Conservation (phyloP, 2,888 invertebrate species). For the Ornithoptera priamus region DNA sequence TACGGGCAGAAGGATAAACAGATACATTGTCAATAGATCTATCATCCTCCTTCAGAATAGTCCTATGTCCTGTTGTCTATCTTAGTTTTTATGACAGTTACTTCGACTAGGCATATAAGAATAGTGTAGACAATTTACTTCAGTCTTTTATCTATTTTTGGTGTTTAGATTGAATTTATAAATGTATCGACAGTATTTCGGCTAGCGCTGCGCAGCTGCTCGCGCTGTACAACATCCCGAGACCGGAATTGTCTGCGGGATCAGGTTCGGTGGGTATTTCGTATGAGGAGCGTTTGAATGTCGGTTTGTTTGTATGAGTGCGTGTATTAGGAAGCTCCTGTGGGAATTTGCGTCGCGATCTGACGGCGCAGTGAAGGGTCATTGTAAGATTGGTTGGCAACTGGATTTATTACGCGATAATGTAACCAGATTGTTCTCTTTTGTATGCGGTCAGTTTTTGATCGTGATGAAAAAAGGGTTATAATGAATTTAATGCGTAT, state of each 20-base stretch:
- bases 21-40: too few relatives aligned
- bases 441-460: too few relatives aligned
- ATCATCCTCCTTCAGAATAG: too few relatives aligned
- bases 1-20: too few relatives aligned
- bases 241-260: slow-evolving; percentile 37
- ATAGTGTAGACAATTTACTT: too few relatives aligned
- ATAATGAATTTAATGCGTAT: too few relatives aligned
- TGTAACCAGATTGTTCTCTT: slow-evolving; percentile 6
- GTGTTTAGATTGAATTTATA: too few relatives aligned
- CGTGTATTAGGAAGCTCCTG: slow-evolving; percentile 24
- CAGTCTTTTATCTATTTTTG: too few relatives aligned
- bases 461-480: too few relatives aligned
- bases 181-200: neutral
- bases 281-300: slow-evolving; percentile 26
- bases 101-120: too few relatives aligned
- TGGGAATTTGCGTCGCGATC: slow-evolving; percentile 21
- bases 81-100: too few relatives aligned
- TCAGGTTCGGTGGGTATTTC: slow-evolving; percentile 37
- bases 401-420: slow-evolving; percentile 20
- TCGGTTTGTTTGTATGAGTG: slow-evolving; percentile 22
- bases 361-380: slow-evolving; percentile 6
- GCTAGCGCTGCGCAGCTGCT: slow-evolving; percentile 31
- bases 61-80: too few relatives aligned
- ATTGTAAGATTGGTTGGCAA: slow-evolving; percentile 13
- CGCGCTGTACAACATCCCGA: slow-evolving; percentile 31